A percentile compares a stretch with the other conserved stretches of the same genome.
phyloP scores from a whole-genome alignment of 2,888 invertebrate species.

The Pharmacophagus antenor region DNA sequence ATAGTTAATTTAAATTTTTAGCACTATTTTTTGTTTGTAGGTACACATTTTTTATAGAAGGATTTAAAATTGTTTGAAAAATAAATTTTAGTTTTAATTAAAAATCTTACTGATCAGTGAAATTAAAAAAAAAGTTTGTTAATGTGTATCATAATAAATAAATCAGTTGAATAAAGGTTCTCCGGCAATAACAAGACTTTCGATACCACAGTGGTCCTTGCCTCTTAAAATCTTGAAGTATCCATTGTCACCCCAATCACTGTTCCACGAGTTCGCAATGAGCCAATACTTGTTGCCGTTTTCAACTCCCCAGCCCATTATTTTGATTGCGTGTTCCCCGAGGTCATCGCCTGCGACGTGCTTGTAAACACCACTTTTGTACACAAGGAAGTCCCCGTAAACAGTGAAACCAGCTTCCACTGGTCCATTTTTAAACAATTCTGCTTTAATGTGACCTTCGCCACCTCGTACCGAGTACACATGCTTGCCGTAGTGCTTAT shows the following conservation, averaged over 20 bases:
- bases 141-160: too few relatives aligned
- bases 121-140: too few relatives aligned
- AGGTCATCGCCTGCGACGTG: conserved; percentile 6
- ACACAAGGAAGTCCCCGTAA: conserved; percentile 2
- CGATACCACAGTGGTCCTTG: conserved; percentile 88
- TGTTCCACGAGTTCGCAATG: conserved; percentile 92
- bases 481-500: conserved; percentile 83
- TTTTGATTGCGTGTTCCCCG: conserved; percentile 86
- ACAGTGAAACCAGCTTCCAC: conserved; percentile 90
- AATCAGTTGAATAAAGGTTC: conserved; percentile 67
- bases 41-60: too few relatives aligned
- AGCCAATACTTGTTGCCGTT: conserved; percentile 88
- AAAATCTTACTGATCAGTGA: too few relatives aligned
- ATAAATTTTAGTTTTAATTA: too few relatives aligned
- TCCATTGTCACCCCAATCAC: conserved; percentile 47
- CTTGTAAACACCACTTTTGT: conserved; percentile 16
- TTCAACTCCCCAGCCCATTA: conserved; percentile 89
- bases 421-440: conserved; percentile 88
- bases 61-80: too few relatives aligned
- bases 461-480: conserved; percentile 72
- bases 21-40: too few relatives aligned
- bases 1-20: too few relatives aligned
- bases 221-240: conserved; percentile 85
- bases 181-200: conserved; percentile 85
- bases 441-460: conserved; percentile 83